phyloP scores from a whole-genome alignment of 2,888 invertebrate species.

The Operophtera brumata region DNA sequence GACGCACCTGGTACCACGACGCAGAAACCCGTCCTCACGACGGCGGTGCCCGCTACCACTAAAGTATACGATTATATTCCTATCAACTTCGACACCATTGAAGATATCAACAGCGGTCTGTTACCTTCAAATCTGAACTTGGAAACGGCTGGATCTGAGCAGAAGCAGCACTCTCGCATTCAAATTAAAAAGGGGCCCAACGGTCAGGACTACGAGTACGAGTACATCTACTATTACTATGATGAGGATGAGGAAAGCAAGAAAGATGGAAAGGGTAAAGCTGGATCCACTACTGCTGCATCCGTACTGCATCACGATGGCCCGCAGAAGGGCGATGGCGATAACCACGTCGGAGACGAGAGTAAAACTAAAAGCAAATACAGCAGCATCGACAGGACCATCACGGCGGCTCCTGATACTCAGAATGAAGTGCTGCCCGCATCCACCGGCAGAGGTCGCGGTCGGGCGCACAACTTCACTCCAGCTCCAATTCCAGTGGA shows the following conservation, averaged over 20 bases:
- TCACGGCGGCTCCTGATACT: conserved; percentile 79
- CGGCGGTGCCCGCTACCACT: conserved; percentile 63
- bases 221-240: conserved; percentile 94
- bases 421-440: conserved; percentile 84
- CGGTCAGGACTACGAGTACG: conserved; percentile 94
- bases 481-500: conserved; percentile 73
- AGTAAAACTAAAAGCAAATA: conserved; percentile 78
- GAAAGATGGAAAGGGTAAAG: conserved; percentile 52
- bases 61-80: conserved; percentile 69
- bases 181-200: conserved; percentile 94
- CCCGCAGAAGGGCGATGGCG: conserved; percentile 74
- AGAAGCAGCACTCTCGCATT: conserved; percentile 85
- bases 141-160: conserved; percentile 84
- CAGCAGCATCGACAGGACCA: conserved; percentile 75
- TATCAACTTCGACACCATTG: conserved; percentile 75
- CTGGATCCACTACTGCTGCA: conserved; percentile 45
- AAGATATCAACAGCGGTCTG: conserved; percentile 72
- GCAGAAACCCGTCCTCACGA: conserved; percentile 79
- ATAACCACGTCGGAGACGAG: conserved; percentile 67
- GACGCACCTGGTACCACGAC: conserved; percentile 72
- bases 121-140: conserved; percentile 77
- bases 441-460: conserved; percentile 63
- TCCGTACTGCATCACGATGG: conserved; percentile 81
- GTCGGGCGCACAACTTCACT: conserved; percentile 72
- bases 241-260: conserved; percentile 87